A percentile compares a stretch with the other conserved stretches of the same genome.
phyloP scores from a whole-genome alignment of 2,888 invertebrate species.

The Diaphora mendica region DNA sequence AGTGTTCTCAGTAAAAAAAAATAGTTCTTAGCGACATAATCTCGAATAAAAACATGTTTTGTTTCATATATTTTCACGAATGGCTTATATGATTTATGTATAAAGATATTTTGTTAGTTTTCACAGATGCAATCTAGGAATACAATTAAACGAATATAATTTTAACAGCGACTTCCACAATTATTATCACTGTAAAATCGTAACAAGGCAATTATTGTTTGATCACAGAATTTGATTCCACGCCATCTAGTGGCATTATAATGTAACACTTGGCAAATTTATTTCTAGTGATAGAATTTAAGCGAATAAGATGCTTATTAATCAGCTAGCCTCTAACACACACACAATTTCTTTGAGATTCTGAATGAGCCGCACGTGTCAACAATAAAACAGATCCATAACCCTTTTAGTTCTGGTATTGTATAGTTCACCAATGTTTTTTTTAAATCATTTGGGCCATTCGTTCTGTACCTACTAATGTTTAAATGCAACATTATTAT shows the following conservation, averaged over 20 bases:
- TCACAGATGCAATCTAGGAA: not conserved
- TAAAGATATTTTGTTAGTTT: not conserved
- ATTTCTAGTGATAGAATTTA: not conserved
- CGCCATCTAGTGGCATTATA: not conserved
- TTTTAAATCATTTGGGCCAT: slow-evolving; percentile 33
- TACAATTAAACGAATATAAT: not conserved
- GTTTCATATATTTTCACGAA: slow-evolving; percentile 36
- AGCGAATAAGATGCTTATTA: not conserved
- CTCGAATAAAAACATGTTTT: slow-evolving; percentile 46
- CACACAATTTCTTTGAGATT: not conserved
- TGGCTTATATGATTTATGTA: slow-evolving; percentile 29
- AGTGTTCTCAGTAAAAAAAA: slow-evolving; percentile 64
- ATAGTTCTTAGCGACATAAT: slow-evolving; percentile 56
- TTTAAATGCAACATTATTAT: slow-evolving; percentile 52
- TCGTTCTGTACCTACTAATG: slow-evolving; percentile 41
- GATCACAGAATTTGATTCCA: not conserved
- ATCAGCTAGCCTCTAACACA: no score
- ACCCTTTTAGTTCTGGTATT: not conserved
- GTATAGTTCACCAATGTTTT: not conserved
- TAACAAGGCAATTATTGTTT: not conserved
- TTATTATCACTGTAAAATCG: not conserved
- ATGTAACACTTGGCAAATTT: not conserved
- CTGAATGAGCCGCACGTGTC: not conserved
- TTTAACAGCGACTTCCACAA: no score
- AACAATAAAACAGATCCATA: not conserved